These are phyloP conservation scores for Megalops atlanticus DNA, from an alignment of 2,113 vertebrate genomes.

Conservation along the genomic window DNA sequence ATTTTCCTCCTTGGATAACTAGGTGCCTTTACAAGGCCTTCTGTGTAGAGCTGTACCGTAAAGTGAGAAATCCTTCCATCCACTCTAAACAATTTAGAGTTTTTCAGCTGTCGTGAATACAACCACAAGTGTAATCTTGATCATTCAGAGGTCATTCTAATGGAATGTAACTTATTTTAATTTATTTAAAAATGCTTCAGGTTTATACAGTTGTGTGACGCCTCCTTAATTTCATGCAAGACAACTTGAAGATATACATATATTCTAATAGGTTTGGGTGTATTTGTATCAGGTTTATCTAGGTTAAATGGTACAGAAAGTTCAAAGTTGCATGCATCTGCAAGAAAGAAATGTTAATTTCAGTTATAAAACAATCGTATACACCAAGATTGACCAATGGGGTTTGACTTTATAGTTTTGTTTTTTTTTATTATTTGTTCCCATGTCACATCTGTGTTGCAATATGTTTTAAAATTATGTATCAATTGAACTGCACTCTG, in stretches of 20 bases:
- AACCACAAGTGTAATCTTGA: not conserved
- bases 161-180: not conserved
- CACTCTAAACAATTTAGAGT: not conserved
- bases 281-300: not conserved
- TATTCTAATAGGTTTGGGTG: not conserved
- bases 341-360: not conserved
- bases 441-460: not conserved
- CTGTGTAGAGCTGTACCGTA: not conserved
- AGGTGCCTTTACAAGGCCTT: not conserved
- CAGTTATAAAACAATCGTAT: not conserved
- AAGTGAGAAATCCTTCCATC: not conserved
- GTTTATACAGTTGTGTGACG: slow-evolving; percentile 39
- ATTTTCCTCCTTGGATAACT: not conserved
- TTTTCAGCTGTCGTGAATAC: not conserved
- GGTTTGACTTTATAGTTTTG: not conserved
- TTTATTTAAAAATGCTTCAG: slow-evolving; percentile 22
- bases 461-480: not conserved
- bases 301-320: not conserved
- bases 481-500: not conserved
- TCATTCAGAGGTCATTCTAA: not conserved
- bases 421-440: not conserved
- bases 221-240: not conserved
- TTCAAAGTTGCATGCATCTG: not conserved
- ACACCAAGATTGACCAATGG: too few species aligned
- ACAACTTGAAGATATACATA: not conserved